Percentiles rank a stretch among this genome's conserved stretches.
phyloP scores from a whole-genome alignment of 1,140 invertebrate genomes.

The Oncopodura yosiiana region DNA sequence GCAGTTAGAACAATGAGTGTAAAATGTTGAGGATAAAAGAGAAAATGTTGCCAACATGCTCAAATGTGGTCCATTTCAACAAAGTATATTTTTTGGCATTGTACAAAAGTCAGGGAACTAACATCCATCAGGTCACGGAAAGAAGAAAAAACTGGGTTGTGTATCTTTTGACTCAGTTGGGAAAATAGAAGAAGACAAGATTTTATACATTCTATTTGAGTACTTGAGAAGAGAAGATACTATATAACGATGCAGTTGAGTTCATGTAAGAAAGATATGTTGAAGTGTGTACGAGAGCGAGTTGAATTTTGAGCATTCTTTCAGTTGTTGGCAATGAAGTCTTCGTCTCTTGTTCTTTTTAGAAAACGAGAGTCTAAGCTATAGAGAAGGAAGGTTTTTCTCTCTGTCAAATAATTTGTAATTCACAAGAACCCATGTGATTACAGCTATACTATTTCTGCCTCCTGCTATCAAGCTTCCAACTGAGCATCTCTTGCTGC shows the following conservation, averaged over 20 bases:
- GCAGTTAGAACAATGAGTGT: no score
- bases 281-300: no score
- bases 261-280: no score
- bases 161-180: neutral
- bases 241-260: no score
- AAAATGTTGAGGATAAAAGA: no score
- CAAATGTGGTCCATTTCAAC: no score
- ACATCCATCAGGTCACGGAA: neutral
- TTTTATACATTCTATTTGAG: conserved; percentile 19
- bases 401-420: conserved; percentile 34
- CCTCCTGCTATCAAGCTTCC: neutral
- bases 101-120: neutral
- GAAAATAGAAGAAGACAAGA: neutral
- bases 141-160: neutral
- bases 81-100: neutral
- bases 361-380: no score
- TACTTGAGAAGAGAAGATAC: neutral
- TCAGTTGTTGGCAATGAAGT: no score
- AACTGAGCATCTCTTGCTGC: no score
- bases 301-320: conserved; percentile 24
- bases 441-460: conserved; percentile 19
- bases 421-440: conserved; percentile 27
- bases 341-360: no score
- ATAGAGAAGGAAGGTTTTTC: conserved; percentile 10
- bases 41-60: no score